Conservation (phyloP, 2,113 vertebrate species). For the Poeciliopsis turrubarensis region DNA sequence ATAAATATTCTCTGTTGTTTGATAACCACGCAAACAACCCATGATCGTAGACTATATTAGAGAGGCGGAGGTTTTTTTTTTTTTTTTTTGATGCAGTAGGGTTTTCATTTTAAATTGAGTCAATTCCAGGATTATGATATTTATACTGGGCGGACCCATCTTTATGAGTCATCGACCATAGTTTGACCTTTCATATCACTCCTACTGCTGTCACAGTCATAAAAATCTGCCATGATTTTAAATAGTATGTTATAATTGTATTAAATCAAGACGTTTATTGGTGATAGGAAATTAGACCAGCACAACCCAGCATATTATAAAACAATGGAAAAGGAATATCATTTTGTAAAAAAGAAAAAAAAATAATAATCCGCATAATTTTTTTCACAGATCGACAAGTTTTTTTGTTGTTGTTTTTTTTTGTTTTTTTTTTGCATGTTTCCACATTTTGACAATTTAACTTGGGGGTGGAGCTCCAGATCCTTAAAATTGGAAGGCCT, state of each 20-base stretch:
- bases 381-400: no score
- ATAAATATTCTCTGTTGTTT: constrained; percentile 15
- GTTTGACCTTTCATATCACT: not conserved
- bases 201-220: not conserved
- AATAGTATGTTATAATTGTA: not conserved
- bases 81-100: not conserved
- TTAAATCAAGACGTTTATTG: not conserved
- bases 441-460: no score
- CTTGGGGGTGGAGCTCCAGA: no score
- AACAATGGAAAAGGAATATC: not conserved
- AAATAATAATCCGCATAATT: no score
- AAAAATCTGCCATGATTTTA: not conserved
- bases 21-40: constrained; percentile 5
- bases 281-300: not conserved
- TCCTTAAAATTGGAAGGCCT: no score
- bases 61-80: not conserved
- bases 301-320: not conserved
- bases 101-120: constrained; percentile 16
- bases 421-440: no score
- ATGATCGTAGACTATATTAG: not conserved
- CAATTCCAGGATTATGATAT: constrained; percentile 16
- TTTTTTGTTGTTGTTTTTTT: no score
- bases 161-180: constrained; percentile 12
- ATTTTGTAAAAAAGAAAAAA: not conserved
- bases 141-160: not conserved